Evolutionary conservation across 2,888 invertebrate species (phyloP).

Genomic region (Parnassius apollo): DNA sequence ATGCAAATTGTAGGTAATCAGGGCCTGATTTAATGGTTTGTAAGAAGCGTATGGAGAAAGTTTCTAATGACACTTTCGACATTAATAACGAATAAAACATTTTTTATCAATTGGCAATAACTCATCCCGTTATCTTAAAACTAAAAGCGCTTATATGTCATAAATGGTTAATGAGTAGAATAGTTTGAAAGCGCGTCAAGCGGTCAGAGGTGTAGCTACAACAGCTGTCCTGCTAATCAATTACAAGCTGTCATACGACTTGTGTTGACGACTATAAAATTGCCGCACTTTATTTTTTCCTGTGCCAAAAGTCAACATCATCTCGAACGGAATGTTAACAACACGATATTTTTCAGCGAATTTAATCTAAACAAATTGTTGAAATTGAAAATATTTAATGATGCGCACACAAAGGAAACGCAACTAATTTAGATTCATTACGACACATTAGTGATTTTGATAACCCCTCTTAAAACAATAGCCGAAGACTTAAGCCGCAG

Average conservation of each 20-base stretch:
- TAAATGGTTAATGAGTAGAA: slow-evolving; percentile 34
- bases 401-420: slow-evolving; percentile 54
- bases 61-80: slow-evolving; percentile 44
- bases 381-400: slow-evolving; percentile 67
- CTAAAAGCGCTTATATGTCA: slow-evolving; percentile 19
- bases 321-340: slow-evolving; percentile 71
- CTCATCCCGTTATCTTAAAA: slow-evolving; percentile 16
- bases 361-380: slow-evolving; percentile 74
- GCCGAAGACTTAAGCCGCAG: slow-evolving; percentile 53
- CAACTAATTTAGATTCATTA: slow-evolving; percentile 37
- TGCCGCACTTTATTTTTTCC: slow-evolving; percentile 63
- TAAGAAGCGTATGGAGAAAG: slow-evolving; percentile 62
- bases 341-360: slow-evolving; percentile 73
- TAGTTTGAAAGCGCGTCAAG: slow-evolving; percentile 55
- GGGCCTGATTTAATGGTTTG: slow-evolving; percentile 55
- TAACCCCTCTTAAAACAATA: slow-evolving; percentile 64
- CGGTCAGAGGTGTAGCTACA: slow-evolving; percentile 51
- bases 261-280: slow-evolving; percentile 70
- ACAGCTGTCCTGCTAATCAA: slow-evolving; percentile 74
- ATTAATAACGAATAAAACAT: slow-evolving; percentile 22
- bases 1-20: slow-evolving; percentile 35
- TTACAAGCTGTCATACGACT: slow-evolving; percentile 67
- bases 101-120: slow-evolving; percentile 11
- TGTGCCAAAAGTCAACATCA: slow-evolving; percentile 75
- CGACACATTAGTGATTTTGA: slow-evolving; percentile 54